Evolutionary conservation across 2,113 vertebrate genomes (phyloP), one percentile per base, ranked within the genome.

Genomic region (Neotoma lepida): DNA sequence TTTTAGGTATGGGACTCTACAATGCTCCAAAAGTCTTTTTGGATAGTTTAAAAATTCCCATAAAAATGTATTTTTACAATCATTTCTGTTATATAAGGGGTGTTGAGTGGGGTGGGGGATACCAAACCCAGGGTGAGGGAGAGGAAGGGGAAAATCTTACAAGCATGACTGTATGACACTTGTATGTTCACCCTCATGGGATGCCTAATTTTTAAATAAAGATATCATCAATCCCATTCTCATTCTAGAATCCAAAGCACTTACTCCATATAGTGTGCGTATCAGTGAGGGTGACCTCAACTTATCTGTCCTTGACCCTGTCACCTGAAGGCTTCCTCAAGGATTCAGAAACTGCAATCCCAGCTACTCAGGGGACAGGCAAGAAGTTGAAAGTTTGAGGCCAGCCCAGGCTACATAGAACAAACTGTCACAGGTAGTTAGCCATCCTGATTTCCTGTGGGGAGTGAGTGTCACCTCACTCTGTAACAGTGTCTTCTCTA

Each of bases 131-230:
- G 33, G 30, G 33, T 20, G 26, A 24, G 66, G 46, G 39, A 28
- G 88, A 35, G n/a, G 17, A 66, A 86, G 9, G 30, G 7, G 14
- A n/a, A 94, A 94, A 90, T 76, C 49, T 96, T 96, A 96, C 88
- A 73, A 92, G 78, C 61, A 49, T 93, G 87, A 94, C 35, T 90
- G 35, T 88, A 74, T 41, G 87, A 97, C 86, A 96, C 93, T 96
- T 81, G 68, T 0, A 8, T 14, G 14, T 88, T 91, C 91, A 91
- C 94, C 94, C 61, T 46, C 82, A 56, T 0, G 66, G 89, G 86
- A 81, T 86, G 33, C 33, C 84, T 63, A 49, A 41, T 22, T 61
- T 30, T 86, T 93, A 63, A 89, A 92, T 81, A 44, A 24, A 73
- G 66, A n/a, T 64, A 54, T 7, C 56, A 56, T 73, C 61, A 70